Evolutionary conservation across 1,140 invertebrate species (phyloP).

Genomic region (Metopolophium dirhodum): DNA sequence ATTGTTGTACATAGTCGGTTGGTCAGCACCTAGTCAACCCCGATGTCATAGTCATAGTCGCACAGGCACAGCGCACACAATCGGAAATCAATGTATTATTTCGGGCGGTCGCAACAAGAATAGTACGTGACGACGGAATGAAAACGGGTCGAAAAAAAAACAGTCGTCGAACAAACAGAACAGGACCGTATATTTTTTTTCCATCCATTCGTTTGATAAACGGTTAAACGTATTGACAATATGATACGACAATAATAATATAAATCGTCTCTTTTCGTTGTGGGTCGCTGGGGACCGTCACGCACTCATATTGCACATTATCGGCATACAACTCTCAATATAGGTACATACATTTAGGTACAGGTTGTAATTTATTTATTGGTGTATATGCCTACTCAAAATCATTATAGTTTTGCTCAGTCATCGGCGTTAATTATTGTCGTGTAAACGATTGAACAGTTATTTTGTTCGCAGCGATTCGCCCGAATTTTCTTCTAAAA

Average conservation of each 20-base stretch:
- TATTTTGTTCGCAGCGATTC: neutral
- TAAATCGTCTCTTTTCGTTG: neutral
- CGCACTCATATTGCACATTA: neutral
- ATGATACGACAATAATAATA: neutral
- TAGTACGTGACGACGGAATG: neutral
- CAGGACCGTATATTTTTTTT: neutral
- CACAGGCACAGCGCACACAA: neutral
- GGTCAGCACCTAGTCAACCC: neutral
- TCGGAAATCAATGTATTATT: neutral
- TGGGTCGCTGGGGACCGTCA: neutral
- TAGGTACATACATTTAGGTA: neutral
- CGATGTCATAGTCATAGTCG: neutral
- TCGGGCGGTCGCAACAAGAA: neutral
- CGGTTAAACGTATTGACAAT: neutral
- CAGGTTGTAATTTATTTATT: neutral
- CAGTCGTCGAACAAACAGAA: neutral
- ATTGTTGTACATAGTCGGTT: neutral
- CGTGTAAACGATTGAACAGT: neutral
- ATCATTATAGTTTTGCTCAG: neutral
- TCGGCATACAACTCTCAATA: neutral
- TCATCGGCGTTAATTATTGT: conserved; percentile 19
- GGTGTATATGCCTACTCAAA: neutral
- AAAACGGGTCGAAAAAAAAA: neutral
- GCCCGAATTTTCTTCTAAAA: neutral
- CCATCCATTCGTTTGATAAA: neutral